A percentile compares a stretch with the other conserved stretches of the same genome.
Conservation (phyloP, 2,113 vertebrate species). For the Alouatta palliata region DNA sequence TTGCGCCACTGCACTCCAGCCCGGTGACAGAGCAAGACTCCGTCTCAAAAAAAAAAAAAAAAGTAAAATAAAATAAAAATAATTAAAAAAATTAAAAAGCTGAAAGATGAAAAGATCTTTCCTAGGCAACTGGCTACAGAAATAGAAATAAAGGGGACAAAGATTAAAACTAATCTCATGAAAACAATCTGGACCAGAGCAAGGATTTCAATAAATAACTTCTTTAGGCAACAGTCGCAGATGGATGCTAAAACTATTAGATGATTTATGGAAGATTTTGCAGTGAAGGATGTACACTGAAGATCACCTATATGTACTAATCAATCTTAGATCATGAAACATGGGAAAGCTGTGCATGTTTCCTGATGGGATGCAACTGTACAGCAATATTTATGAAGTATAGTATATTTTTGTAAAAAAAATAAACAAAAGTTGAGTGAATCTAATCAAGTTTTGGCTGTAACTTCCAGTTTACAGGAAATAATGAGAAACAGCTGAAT, state of each 20-base stretch:
- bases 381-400: conserved; percentile 12
- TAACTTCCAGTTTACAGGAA: not conserved
- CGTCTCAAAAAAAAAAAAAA: no score
- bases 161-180: not conserved
- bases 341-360: not conserved
- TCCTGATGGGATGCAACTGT: not conserved
- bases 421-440: not conserved
- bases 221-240: not conserved
- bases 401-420: conserved; percentile 17
- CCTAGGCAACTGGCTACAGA: conserved; percentile 11
- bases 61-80: no score
- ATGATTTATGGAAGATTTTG: not conserved
- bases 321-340: conserved; percentile 5
- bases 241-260: not conserved
- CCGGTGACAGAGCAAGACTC: no score
- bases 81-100: no score
- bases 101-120: not conserved
- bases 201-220: conserved; percentile 29
- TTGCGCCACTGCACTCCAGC: no score
- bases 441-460: conserved; percentile 17
- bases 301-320: not conserved
- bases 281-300: not conserved
- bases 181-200: not conserved
- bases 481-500: not conserved
- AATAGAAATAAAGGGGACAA: conserved; percentile 22